Evolutionary conservation across 2,888 invertebrate species (phyloP).

Genomic region (Octonoba sinensis): DNA sequence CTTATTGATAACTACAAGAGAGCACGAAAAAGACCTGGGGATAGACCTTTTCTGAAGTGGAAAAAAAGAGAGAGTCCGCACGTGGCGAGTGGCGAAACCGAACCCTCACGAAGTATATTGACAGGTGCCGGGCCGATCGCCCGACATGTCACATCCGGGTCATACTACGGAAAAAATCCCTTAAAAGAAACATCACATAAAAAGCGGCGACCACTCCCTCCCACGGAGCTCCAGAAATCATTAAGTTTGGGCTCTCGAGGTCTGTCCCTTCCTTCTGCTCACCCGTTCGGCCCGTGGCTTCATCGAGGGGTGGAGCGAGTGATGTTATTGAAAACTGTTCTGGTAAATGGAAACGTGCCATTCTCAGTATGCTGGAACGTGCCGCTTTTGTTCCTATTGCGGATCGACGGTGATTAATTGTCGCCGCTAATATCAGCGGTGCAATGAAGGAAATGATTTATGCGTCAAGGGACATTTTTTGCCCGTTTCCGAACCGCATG

Average conservation of each 20-base stretch:
- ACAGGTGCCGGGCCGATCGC: constrained; percentile 59
- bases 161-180: constrained; percentile 17
- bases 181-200: constrained; percentile 60
- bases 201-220: constrained; percentile 34
- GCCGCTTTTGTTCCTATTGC: no score
- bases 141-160: constrained; percentile 63
- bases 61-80: constrained; percentile 11
- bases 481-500: no score
- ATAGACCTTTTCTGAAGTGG: constrained; percentile 12
- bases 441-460: no score
- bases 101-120: constrained; percentile 40
- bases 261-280: no score
- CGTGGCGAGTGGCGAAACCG: constrained; percentile 12
- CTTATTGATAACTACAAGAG: no score
- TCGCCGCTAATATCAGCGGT: no score
- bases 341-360: no score
- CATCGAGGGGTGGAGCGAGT: constrained; percentile 28
- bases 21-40: no score
- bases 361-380: no score
- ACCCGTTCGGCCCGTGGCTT: neutral
- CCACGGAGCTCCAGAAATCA: constrained; percentile 32
- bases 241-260: constrained; percentile 15
- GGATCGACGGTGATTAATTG: no score
- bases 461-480: no score
- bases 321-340: constrained; percentile 16